phyloP scores from a whole-genome alignment of 1,140 invertebrate genomes.

The Pseudomyrmex gracilis region DNA sequence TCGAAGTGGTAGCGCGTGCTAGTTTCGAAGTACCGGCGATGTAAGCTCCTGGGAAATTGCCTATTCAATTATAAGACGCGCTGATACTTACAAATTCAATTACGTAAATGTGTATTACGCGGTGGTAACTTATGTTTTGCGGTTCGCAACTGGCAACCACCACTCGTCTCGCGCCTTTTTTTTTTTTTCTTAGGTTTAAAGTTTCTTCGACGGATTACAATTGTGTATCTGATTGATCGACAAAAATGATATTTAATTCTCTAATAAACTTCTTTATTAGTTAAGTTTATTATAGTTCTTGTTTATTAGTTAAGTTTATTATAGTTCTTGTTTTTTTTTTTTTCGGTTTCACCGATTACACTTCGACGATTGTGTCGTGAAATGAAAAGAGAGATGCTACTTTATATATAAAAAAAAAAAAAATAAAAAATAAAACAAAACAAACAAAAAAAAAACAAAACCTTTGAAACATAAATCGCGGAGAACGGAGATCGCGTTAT shows the following conservation, averaged over 20 bases:
- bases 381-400: neutral
- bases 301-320: too few relatives aligned
- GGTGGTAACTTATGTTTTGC: constrained; percentile 30
- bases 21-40: constrained; percentile 59
- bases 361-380: too few relatives aligned
- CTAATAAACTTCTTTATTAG: too few relatives aligned
- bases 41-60: constrained; percentile 61
- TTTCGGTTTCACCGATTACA: too few relatives aligned
- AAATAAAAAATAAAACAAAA: neutral
- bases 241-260: too few relatives aligned
- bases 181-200: too few relatives aligned
- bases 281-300: too few relatives aligned
- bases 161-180: too few relatives aligned
- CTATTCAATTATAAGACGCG: constrained; percentile 56
- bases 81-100: constrained; percentile 63
- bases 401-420: constrained; percentile 4
- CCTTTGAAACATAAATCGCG: neutral
- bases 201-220: too few relatives aligned
- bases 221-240: too few relatives aligned
- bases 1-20: constrained; percentile 50
- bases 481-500: neutral
- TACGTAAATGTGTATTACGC: constrained; percentile 39
- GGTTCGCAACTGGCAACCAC: too few relatives aligned
- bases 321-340: too few relatives aligned
- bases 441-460: neutral